These are phyloP conservation scores for Crax fasciolata DNA, from an alignment of 2,797 vertebrate species.

Conservation along the genomic window DNA sequence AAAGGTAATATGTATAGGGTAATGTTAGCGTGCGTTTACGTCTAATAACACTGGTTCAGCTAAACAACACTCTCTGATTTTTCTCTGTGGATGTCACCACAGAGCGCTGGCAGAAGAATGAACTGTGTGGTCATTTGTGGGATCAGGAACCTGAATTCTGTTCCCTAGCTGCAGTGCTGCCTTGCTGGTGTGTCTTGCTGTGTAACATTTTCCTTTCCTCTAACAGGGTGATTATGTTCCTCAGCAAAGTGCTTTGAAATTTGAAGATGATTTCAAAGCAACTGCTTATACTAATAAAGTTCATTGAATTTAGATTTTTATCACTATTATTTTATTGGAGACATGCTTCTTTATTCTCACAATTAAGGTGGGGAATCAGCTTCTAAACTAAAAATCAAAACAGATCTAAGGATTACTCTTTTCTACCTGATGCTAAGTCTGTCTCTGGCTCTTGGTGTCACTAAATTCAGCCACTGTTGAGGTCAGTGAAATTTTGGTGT, in stretches of 20 bases:
- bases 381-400: neutral
- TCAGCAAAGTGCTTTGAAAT: neutral
- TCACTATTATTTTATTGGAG: neutral
- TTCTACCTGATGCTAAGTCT: neutral
- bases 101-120: constrained; percentile 83
- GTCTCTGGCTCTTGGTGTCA: neutral
- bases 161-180: neutral
- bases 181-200: neutral
- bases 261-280: neutral
- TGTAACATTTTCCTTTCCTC: neutral
- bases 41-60: constrained; percentile 79
- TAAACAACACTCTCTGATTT: constrained; percentile 88
- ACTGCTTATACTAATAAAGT: neutral
- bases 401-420: neutral
- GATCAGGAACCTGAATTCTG: neutral
- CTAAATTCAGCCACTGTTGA: neutral
- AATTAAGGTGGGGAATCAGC: neutral
- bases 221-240: neutral
- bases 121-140: neutral
- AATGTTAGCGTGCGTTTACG: neutral
- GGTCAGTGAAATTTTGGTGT: neutral
- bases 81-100: constrained; percentile 88
- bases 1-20: neutral
- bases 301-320: neutral
- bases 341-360: neutral